Conservation (phyloP, 92 coral and sea anemone species). For the Porites rus region DNA sequence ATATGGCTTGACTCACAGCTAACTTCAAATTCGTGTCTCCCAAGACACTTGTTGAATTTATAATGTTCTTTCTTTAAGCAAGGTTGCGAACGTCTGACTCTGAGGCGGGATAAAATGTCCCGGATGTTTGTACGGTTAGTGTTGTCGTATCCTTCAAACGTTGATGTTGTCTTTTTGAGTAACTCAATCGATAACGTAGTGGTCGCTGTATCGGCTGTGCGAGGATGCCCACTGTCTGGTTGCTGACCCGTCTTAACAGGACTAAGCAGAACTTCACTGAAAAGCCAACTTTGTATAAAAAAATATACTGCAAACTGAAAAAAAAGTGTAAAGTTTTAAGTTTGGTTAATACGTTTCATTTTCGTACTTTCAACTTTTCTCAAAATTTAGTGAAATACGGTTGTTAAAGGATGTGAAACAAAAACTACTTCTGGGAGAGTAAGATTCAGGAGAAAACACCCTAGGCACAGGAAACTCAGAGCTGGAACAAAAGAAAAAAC, state of each 20-base stretch:
- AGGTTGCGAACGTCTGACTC: not conserved
- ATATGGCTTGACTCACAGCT: not conserved
- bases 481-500: too few species aligned
- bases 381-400: not conserved
- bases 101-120: not conserved
- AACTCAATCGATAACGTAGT: not conserved
- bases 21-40: not conserved
- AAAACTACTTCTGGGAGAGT: not conserved
- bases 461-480: too few species aligned
- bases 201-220: not conserved
- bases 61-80: not conserved
- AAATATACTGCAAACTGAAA: not conserved
- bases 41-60: constrained; percentile 19
- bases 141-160: not conserved
- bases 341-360: not conserved
- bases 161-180: not conserved
- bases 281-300: constrained; percentile 29
- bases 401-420: not conserved
- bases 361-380: not conserved
- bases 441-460: too few species aligned
- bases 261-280: not conserved
- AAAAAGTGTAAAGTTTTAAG: not conserved
- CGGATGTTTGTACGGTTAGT: not conserved
- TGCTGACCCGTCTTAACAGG: not conserved
- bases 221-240: not conserved